Evolutionary conservation across 2,113 vertebrate genomes (phyloP).

Genomic region (Ancistrus triradiatus): DNA sequence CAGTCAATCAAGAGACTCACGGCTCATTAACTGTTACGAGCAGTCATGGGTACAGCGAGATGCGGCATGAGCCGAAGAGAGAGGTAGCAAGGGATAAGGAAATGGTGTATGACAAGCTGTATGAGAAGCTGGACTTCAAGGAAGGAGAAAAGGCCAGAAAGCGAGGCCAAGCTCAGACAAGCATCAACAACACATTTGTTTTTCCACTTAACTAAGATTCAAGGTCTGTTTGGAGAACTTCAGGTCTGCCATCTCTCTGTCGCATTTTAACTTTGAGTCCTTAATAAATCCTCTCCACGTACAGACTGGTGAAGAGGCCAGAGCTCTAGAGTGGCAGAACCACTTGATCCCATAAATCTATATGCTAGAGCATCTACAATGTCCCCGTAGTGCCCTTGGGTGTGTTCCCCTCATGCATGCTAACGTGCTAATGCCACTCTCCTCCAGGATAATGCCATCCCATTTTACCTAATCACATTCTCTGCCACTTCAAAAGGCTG

Average conservation of each 20-base stretch:
- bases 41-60: constrained; percentile 38
- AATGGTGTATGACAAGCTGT: too few species aligned
- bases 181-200: too few species aligned
- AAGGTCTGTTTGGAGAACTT: too few species aligned
- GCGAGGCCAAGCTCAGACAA: too few species aligned
- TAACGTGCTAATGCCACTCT: constrained; percentile 22
- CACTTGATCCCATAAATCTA: constrained; percentile 40
- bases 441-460: constrained; percentile 25
- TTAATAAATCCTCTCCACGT: constrained; percentile 23
- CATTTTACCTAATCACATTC: constrained; percentile 29
- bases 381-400: constrained; percentile 15
- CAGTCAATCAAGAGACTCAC: constrained; percentile 27
- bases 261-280: too few species aligned
- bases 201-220: too few species aligned
- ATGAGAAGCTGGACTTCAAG: too few species aligned
- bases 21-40: constrained; percentile 26
- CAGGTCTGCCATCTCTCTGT: too few species aligned
- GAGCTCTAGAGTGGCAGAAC: neutral
- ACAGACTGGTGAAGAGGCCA: constrained; percentile 20
- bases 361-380: neutral
- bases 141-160: too few species aligned
- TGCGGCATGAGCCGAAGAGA: too few species aligned
- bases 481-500: constrained; percentile 42
- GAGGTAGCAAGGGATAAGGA: too few species aligned
- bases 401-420: constrained; percentile 23